These are phyloP conservation scores for Nomada goodeniana DNA, from an alignment of 2,888 invertebrate species.

Conservation along the genomic window DNA sequence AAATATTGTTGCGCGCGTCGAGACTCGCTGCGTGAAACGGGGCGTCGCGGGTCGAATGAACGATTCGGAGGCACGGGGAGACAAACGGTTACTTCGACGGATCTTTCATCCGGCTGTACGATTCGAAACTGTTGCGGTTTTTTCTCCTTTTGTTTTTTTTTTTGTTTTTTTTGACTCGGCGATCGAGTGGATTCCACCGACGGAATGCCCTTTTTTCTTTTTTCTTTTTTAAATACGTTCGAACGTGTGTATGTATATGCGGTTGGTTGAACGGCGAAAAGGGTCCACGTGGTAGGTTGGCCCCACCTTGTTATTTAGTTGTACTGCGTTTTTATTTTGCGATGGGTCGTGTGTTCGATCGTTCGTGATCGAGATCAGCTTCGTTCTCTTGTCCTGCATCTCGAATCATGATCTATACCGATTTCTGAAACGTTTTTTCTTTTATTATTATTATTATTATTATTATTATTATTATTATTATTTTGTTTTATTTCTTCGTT, in stretches of 20 bases:
- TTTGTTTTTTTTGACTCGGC: slow-evolving; percentile 18
- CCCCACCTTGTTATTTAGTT: slow-evolving; percentile 60
- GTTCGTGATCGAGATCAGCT: slow-evolving; percentile 1
- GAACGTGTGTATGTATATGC: slow-evolving; percentile 1
- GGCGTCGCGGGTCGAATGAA: too few relatives aligned
- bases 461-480: not conserved
- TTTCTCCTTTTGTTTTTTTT: too few relatives aligned
- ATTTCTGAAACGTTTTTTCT: slow-evolving; percentile 8
- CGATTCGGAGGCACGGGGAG: too few relatives aligned
- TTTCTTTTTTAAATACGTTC: not conserved
- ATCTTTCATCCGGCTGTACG: not conserved
- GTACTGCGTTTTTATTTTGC: slow-evolving; percentile 44
- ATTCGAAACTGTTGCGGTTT: not conserved
- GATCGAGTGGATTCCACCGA: slow-evolving; percentile 22
- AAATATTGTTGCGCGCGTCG: too few relatives aligned
- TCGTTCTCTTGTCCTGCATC: slow-evolving; percentile 18
- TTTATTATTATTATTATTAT: not conserved
- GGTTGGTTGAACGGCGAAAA: slow-evolving; percentile 12
- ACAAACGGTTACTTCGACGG: not conserved
- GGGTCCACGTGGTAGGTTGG: slow-evolving; percentile 17
- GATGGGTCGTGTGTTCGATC: slow-evolving; percentile 23
- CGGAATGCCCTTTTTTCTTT: not conserved
- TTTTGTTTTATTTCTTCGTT: slow-evolving; percentile 11
- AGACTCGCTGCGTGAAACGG: too few relatives aligned
- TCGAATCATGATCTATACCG: slow-evolving; percentile 21